Conservation (phyloP, 2,888 invertebrate species). For the Caenorhabditis macrosperma region DNA sequence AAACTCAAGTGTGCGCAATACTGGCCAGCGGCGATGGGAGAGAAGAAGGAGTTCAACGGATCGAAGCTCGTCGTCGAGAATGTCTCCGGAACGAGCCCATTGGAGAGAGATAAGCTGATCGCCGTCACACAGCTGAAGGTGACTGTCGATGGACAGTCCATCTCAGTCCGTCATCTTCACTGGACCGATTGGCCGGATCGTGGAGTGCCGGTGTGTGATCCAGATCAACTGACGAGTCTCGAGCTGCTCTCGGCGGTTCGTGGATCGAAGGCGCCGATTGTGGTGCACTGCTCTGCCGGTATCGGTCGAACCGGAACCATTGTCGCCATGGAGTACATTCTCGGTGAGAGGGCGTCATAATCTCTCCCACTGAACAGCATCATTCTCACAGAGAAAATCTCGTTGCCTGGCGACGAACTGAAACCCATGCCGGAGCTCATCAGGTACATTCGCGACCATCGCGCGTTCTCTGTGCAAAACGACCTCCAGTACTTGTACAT, state of each 20-base stretch:
- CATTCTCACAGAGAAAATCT: background rate
- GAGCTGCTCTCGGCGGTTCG: constrained; percentile 61
- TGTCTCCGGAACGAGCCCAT: constrained; percentile 25
- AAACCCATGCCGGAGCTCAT: constrained; percentile 70
- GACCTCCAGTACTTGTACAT: constrained; percentile 73
- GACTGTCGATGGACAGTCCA: constrained; percentile 1
- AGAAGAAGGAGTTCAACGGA: constrained; percentile 40
- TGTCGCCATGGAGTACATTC: constrained; percentile 71
- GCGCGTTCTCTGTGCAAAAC: constrained; percentile 71
- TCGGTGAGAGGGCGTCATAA: constrained; percentile 42
- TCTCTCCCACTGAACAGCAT: too few relatives aligned
- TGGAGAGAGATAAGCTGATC: constrained; percentile 42
- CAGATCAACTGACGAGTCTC: constrained; percentile 57
- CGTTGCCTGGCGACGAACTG: background rate
- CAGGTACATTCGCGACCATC: constrained; percentile 64
- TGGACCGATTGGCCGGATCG: constrained; percentile 73
- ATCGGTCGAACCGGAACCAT: constrained; percentile 71
- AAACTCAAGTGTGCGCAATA: constrained; percentile 85
- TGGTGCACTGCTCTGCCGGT: constrained; percentile 72
- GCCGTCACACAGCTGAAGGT: constrained; percentile 37
- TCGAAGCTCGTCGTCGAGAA: constrained; percentile 49
- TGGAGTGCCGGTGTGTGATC: constrained; percentile 67
- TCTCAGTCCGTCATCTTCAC: constrained; percentile 63
- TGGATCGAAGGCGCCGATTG: constrained; percentile 68
- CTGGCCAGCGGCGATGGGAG: constrained; percentile 63